Evolutionary conservation across 1,140 invertebrate genomes (phyloP), one percentile per base, ranked within the genome.

Genomic region (Calycopis cecrops): DNA sequence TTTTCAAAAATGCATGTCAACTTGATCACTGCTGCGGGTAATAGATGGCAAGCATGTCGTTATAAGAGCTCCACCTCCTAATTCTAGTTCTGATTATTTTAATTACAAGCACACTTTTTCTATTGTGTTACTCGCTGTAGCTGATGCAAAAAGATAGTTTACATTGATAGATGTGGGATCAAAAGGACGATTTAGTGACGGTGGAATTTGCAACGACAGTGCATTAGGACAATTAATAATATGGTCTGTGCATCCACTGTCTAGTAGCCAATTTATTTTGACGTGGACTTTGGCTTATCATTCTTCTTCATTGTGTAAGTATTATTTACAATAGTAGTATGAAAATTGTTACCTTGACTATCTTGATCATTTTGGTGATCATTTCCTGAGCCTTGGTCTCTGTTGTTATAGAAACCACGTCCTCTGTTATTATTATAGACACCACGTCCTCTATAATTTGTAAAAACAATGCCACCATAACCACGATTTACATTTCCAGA

Each of bases 181-280:
- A n/a, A n/a, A n/a, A n/a, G n/a, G n/a, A n/a, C n/a, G n/a, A n/a
- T n/a, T n/a, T n/a, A n/a, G n/a, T n/a, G n/a, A n/a, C n/a, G n/a
- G n/a, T n/a, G n/a, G n/a, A n/a, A n/a, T n/a, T n/a, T n/a, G n/a
- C n/a, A n/a, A n/a, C n/a, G n/a, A n/a, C n/a, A n/a, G n/a, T n/a
- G n/a, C n/a, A n/a, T n/a, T n/a, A n/a, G n/a, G n/a, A n/a, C n/a
- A n/a, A 28, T 62, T 78, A 33, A 80, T 67, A 21, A 80, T 71
- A 58, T 77, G 73, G 47, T 79, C 73, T 11, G 72, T 79, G 47
- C 69, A 71, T 8, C 70, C 69, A 65, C 70, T 74, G 48, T 76
- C 70, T n/a, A 79, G 35, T 51, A 79, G 35, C 73, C 70, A 76
- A 16, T 71, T 33, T 60, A 74, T 70, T 60, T 69, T 14, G 54